These are phyloP conservation scores for Lineus longissimus DNA, from an alignment of 1,140 invertebrate species.

Conservation along the genomic window DNA sequence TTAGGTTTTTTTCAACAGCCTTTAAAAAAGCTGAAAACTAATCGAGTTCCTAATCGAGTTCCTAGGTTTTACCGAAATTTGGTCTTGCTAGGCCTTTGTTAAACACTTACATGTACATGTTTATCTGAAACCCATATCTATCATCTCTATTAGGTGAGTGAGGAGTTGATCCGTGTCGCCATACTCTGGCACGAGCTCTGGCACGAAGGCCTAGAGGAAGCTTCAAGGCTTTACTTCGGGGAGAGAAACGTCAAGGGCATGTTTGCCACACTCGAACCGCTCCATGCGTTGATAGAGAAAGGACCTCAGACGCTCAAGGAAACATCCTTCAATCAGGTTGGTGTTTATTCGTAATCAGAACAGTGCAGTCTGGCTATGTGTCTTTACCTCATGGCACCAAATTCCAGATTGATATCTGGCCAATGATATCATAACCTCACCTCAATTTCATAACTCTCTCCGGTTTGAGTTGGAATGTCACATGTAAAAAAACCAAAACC, in stretches of 20 bases:
- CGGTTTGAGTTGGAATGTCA: too few relatives aligned
- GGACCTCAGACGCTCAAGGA: constrained; percentile 95
- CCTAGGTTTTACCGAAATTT: too few relatives aligned
- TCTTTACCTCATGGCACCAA: too few relatives aligned
- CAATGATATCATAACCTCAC: too few relatives aligned
- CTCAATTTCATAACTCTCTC: too few relatives aligned
- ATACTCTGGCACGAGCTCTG: constrained; percentile 99
- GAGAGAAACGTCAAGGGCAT: constrained; percentile 84
- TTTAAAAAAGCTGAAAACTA: too few relatives aligned
- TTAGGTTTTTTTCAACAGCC: too few relatives aligned
- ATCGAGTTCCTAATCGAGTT: too few relatives aligned
- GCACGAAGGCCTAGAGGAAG: constrained; percentile 98
- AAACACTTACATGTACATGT: background rate
- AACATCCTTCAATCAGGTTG: constrained; percentile 86
- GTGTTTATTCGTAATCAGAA: background rate
- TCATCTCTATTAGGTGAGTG: constrained; percentile 66
- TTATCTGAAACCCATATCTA: background rate
- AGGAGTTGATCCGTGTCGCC: constrained; percentile 95
- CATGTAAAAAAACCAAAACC: too few relatives aligned
- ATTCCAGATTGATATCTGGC: too few relatives aligned
- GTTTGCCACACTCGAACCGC: constrained; percentile 90
- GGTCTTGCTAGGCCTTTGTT: too few relatives aligned
- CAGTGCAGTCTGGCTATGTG: too few relatives aligned
- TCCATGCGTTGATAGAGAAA: constrained; percentile 89
- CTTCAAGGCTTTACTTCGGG: constrained; percentile 92